Percentiles rank a stretch among this genome's conserved stretches.
Conservation (phyloP, 1,140 invertebrate species). For the Dendroctonus ponderosae region DNA sequence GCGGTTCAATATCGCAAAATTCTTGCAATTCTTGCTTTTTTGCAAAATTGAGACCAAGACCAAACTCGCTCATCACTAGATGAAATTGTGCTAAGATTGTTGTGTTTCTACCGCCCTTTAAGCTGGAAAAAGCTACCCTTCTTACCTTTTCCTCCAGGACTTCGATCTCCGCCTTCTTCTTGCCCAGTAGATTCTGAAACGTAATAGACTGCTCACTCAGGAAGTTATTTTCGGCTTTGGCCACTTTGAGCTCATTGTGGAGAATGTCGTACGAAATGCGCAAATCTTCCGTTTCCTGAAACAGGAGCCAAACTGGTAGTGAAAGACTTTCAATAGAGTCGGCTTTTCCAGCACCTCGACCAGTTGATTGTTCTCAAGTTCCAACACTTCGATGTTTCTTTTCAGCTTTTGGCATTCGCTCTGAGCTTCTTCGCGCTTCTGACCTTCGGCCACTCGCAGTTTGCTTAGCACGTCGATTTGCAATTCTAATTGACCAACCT, state of each 20-base stretch:
- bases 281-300: slow-evolving; percentile 21
- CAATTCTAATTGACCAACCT: slow-evolving; percentile 55
- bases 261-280: slow-evolving; percentile 11
- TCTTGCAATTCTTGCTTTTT: too few species aligned
- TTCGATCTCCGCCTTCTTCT: slow-evolving; percentile 19
- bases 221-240: slow-evolving; percentile 26
- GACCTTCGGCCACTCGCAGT: slow-evolving; percentile 58
- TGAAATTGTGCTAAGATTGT: too few species aligned
- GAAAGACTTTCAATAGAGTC: background rate
- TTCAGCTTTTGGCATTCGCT: slow-evolving; percentile 56
- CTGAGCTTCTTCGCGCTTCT: slow-evolving; percentile 54
- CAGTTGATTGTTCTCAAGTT: slow-evolving; percentile 22
- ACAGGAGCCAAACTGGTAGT: background rate
- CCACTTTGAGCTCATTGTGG: slow-evolving; percentile 24
- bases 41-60: too few species aligned
- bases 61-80: too few species aligned
- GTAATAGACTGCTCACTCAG: slow-evolving; percentile 22
- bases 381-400: slow-evolving; percentile 45
- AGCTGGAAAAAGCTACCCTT: too few species aligned
- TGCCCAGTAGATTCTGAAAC: slow-evolving; percentile 15
- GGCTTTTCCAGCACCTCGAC: slow-evolving; percentile 15
- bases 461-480: slow-evolving; percentile 59
- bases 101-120: too few species aligned
- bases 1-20: too few species aligned
- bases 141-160: slow-evolving; percentile 22